Evolutionary conservation across 1,140 invertebrate genomes (phyloP).

Genomic region (Drosophila pandora): DNA sequence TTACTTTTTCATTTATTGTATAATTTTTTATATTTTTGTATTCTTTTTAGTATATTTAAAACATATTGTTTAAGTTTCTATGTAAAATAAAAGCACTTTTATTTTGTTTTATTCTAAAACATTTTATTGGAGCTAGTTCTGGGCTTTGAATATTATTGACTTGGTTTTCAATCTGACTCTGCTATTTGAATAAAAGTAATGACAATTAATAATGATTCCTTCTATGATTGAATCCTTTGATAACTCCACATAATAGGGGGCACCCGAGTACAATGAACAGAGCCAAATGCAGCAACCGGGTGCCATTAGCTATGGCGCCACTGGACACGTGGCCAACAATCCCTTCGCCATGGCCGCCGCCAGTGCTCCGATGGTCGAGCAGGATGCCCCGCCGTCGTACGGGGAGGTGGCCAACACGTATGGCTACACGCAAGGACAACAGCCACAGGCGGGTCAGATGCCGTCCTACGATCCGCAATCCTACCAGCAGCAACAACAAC

Average conservation of each 20-base stretch:
- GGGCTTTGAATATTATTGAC: neutral
- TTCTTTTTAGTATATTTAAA: no score
- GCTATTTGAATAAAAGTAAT: neutral
- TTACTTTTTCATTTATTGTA: neutral
- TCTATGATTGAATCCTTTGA: neutral
- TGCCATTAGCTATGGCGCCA: constrained; percentile 84
- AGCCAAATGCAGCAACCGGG: constrained; percentile 83
- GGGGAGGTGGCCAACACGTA: constrained; percentile 62
- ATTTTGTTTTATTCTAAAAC: neutral
- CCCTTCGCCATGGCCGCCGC: constrained; percentile 85
- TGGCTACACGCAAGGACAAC: constrained; percentile 66
- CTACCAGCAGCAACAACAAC: constrained; percentile 66
- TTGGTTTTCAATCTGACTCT: neutral
- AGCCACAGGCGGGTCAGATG: constrained; percentile 24
- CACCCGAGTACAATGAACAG: constrained; percentile 75
- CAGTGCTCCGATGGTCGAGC: constrained; percentile 83
- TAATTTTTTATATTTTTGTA: neutral
- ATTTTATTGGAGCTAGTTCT: neutral
- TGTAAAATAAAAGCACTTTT: no score
- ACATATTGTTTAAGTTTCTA: no score
- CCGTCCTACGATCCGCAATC: constrained; percentile 40
- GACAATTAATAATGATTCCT: neutral
- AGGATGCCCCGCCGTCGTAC: constrained; percentile 85
- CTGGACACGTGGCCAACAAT: constrained; percentile 86
- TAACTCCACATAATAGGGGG: constrained; percentile 36